Percentiles rank a stretch among this genome's conserved stretches.
These are phyloP conservation scores for Himalopsyche tibetana DNA, from an alignment of 2,888 invertebrate species.

Conservation along the genomic window DNA sequence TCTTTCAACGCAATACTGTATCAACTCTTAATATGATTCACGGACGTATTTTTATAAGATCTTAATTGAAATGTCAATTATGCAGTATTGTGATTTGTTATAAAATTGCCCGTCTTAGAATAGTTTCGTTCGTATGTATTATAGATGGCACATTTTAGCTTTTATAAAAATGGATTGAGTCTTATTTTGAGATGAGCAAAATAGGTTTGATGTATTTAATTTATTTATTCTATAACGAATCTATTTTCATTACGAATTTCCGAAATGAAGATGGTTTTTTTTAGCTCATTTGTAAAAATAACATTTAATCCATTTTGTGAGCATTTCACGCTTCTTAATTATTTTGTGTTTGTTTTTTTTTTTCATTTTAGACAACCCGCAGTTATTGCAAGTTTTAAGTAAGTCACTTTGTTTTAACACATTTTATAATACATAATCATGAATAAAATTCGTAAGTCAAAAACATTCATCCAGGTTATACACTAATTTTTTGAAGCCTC, in stretches of 20 bases:
- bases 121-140: conserved; percentile 11
- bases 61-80: background rate
- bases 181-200: background rate
- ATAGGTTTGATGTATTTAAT: background rate
- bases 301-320: conserved; percentile 35
- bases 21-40: background rate
- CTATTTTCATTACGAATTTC: background rate
- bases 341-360: conserved; percentile 63
- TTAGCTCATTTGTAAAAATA: background rate
- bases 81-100: background rate
- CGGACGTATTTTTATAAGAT: too few relatives aligned
- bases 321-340: conserved; percentile 60
- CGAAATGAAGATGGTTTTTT: too few relatives aligned
- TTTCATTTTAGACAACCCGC: conserved; percentile 65
- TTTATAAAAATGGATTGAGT: conserved; percentile 39
- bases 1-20: background rate
- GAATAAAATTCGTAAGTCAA: background rate
- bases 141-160: conserved; percentile 34
- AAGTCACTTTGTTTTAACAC: conserved; percentile 59
- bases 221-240: background rate
- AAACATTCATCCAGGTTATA: background rate
- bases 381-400: conserved; percentile 64
- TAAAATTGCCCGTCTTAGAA: conserved; percentile 4
- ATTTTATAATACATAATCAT: background rate
- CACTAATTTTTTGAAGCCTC: background rate